Conservation (phyloP, 2,113 vertebrate genomes). For the Xiphorhynchus elegans region DNA sequence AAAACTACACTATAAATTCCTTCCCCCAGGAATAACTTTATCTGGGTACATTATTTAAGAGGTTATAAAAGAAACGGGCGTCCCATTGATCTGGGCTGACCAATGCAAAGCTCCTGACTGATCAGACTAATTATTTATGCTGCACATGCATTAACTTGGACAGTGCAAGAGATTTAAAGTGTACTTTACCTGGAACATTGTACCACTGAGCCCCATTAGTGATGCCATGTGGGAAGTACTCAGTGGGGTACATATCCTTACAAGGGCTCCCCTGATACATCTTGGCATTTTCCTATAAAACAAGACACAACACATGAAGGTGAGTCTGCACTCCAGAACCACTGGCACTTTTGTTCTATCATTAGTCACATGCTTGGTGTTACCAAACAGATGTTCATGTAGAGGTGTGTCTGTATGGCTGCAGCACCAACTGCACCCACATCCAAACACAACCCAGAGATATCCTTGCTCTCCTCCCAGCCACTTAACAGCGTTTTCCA, state of each 20-base stretch:
- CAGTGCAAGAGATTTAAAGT: background rate
- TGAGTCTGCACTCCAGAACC: background rate
- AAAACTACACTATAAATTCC: constrained; percentile 30
- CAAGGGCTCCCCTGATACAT: constrained; percentile 94
- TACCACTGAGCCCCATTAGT: constrained; percentile 98
- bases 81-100: background rate
- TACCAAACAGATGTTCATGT: background rate
- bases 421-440: background rate
- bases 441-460: background rate
- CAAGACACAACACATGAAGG: background rate
- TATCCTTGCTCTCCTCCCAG: background rate
- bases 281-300: constrained; percentile 84
- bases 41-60: background rate
- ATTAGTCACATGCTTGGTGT: background rate
- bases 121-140: background rate
- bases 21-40: constrained; percentile 2
- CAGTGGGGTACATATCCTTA: constrained; percentile 80
- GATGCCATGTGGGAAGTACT: constrained; percentile 92
- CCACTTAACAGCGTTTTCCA: background rate
- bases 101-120: background rate
- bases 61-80: background rate
- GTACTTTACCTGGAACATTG: constrained; percentile 88
- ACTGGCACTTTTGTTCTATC: background rate
- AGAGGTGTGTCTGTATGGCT: background rate
- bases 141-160: background rate